Evolutionary conservation across 2,113 vertebrate species (phyloP).

Genomic region (Bombycilla garrulus): DNA sequence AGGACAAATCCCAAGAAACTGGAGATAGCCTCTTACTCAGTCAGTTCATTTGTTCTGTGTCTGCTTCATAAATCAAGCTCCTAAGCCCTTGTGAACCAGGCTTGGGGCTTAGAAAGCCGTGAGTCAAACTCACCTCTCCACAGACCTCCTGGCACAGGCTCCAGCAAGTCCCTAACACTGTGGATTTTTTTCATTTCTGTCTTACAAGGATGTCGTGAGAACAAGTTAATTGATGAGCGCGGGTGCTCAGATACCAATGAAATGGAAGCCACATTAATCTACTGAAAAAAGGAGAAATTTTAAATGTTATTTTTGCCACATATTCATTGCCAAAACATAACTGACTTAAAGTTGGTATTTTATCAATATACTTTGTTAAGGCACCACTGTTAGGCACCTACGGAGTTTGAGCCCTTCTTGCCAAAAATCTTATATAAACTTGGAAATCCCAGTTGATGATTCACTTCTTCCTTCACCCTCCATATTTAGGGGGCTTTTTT

Average conservation of each 20-base stretch:
- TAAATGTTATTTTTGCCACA: neutral
- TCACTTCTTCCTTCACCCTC: neutral
- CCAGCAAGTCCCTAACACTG: neutral
- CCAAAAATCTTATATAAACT: neutral
- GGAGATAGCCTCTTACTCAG: constrained; percentile 5
- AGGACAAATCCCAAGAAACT: constrained; percentile 62
- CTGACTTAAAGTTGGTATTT: neutral
- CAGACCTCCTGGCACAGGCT: neutral
- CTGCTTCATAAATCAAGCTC: neutral
- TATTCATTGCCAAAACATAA: neutral
- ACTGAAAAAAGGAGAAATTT: neutral
- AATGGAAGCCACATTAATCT: neutral
- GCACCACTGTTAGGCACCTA: neutral
- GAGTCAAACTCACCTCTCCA: neutral
- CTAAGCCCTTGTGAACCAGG: neutral
- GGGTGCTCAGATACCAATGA: neutral
- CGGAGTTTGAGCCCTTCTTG: neutral
- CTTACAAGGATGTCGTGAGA: neutral
- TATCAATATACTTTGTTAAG: neutral
- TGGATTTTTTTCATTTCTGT: neutral
- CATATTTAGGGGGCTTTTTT: neutral
- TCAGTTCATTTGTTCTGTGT: neutral
- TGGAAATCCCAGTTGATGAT: constrained; percentile 5
- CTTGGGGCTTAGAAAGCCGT: neutral
- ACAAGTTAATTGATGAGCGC: neutral